phyloP scores from a whole-genome alignment of 2,888 invertebrate species.

The Eristalinus sepulchralis region DNA sequence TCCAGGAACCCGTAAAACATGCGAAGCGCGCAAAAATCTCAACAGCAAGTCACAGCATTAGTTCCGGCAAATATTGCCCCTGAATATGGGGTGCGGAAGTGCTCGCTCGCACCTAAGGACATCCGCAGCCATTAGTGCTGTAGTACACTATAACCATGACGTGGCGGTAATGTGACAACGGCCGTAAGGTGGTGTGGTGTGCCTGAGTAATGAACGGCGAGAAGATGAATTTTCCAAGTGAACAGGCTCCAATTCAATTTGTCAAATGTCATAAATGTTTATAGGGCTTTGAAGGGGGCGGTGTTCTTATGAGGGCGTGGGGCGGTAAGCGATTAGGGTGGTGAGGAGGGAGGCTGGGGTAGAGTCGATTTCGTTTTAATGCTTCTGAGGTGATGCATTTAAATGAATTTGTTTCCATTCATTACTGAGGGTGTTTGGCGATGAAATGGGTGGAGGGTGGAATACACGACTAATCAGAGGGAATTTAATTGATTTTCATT shows the following conservation, averaged over 20 bases:
- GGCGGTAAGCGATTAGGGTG: constrained; percentile 29
- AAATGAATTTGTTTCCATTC: constrained; percentile 47
- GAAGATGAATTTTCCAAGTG: constrained; percentile 78
- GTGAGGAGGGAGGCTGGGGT: constrained; percentile 25
- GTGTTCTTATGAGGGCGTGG: constrained; percentile 5
- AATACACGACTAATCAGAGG: background rate
- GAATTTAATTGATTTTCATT: background rate
- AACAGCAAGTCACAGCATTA: constrained; percentile 52
- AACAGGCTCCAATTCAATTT: constrained; percentile 78
- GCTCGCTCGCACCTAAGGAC: constrained; percentile 45
- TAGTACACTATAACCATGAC: constrained; percentile 55
- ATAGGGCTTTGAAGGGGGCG: constrained; percentile 16
- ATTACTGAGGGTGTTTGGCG: background rate
- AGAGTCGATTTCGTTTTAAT: constrained; percentile 5
- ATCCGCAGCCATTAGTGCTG: constrained; percentile 30
- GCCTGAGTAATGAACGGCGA: constrained; percentile 44
- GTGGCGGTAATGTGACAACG: constrained; percentile 63
- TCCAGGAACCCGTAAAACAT: constrained; percentile 36
- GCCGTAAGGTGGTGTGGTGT: constrained; percentile 41
- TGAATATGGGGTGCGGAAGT: constrained; percentile 51
- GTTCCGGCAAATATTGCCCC: constrained; percentile 59
- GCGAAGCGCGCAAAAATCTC: constrained; percentile 55
- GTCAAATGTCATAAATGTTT: constrained; percentile 76
- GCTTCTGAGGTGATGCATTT: constrained; percentile 47
- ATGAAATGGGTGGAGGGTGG: background rate